Base-by-base conservation (phyloP, 2,888 invertebrate genomes). In the Xestoiulus laeticollis region DNA sequence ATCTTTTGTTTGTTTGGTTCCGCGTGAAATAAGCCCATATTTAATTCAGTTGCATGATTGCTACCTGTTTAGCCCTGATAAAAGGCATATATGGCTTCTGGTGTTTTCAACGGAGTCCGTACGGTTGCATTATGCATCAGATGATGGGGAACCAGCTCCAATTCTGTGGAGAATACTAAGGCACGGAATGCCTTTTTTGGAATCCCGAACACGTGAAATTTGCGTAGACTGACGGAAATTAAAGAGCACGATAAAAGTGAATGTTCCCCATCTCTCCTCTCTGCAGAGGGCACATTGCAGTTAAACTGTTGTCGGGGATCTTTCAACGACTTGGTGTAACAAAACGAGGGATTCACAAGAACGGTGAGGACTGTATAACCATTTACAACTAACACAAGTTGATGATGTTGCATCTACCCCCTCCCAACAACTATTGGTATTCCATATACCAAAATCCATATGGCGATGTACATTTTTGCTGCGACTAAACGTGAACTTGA, bases 1-100 rank as follows among this genome's bases (percentile, higher is more conserved):
- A 68, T 68, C 68, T 68, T 68, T 68, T 68, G 68, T 68, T 68
- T 68, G 68, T 6, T 26, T 22, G 68, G 68, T 68, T 68, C 68
- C 68, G 68, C 68, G 26, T 26, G 10, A 68, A 22, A 68, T 68
- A 22, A 26, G 26, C 22, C 26, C 68, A 68, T 68, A 12, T 68
- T 68, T 68, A 68, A 68, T 68, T 68, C 68, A 68, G 68, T 4
- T 26, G 22, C 68, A 26, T 12, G 68, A 68, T 68, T 22, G 68
- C 68, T 68, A 68, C 59, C 68, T 68, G 68, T 68, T 5, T 12
- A 22, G 26, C 26, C 26, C 8, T 2, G 59, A 26, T 26, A 68
- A 48, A 68, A 26, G n/a, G n/a, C n/a, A n/a, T 6, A 3, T 8
- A 2, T 0, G 68, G 68, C 68, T 59, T n/a, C 53, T 68, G 68